Percentiles rank a stretch among this genome's conserved stretches.
phyloP scores from a whole-genome alignment of 2,888 invertebrate genomes.

The Tetragonula carbonaria region DNA sequence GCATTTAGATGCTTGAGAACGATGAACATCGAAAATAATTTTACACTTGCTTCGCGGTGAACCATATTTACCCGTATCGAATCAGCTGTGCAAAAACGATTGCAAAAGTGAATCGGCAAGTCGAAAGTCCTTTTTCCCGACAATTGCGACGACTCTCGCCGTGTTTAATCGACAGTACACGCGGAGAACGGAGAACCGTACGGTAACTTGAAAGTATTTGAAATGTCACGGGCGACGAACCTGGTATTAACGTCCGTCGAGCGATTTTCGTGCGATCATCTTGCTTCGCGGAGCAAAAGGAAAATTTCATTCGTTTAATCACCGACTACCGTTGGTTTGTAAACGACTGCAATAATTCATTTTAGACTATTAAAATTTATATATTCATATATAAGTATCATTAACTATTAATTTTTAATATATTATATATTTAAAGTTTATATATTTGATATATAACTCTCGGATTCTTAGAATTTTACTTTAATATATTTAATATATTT shows the following conservation, averaged over 20 bases:
- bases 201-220: slow-evolving; percentile 23
- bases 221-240: slow-evolving; percentile 63
- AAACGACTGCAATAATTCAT: no score
- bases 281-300: slow-evolving; percentile 8
- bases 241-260: slow-evolving; percentile 27
- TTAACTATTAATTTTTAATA: no score
- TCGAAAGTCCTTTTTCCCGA: slow-evolving; percentile 71
- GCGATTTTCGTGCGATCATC: slow-evolving; percentile 29
- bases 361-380: no score
- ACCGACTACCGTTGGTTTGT: no score
- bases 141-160: slow-evolving; percentile 53
- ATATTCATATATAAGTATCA: no score
- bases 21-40: slow-evolving; percentile 42
- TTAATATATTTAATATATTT: no score
- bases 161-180: slow-evolving; percentile 39
- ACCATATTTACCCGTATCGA: background rate
- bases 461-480: no score
- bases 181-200: slow-evolving; percentile 33
- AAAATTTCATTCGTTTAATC: background rate
- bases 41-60: slow-evolving; percentile 5
- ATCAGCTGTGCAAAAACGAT: slow-evolving; percentile 69
- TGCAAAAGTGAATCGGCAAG: slow-evolving; percentile 79
- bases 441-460: no score
- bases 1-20: background rate
- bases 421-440: no score